These are phyloP conservation scores for Amaurobius ferox DNA, from an alignment of 2,888 invertebrate genomes.

Conservation along the genomic window DNA sequence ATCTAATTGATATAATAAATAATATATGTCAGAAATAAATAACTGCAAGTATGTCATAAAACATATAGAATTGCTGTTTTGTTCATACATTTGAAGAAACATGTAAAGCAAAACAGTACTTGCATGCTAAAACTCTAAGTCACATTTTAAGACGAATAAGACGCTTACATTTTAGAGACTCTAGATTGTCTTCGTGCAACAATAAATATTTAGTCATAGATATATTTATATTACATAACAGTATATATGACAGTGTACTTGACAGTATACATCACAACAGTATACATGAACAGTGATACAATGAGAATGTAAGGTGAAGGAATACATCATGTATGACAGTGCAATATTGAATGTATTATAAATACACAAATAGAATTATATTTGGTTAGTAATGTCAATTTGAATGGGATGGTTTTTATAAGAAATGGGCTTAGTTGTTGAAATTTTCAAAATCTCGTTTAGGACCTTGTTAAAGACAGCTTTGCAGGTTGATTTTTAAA, in stretches of 20 bases:
- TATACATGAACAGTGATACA: constrained; percentile 14
- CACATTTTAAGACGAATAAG: not conserved
- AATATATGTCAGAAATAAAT: not conserved
- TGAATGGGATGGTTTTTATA: too few relatives aligned
- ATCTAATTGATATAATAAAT: not conserved
- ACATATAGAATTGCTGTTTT: not conserved
- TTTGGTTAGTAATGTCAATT: too few relatives aligned
- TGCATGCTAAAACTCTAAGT: constrained; percentile 18
- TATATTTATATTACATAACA: not conserved
- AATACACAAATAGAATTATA: too few relatives aligned
- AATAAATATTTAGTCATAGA: constrained; percentile 22
- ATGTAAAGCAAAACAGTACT: not conserved
- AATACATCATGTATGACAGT: too few relatives aligned
- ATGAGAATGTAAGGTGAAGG: constrained; percentile 10
- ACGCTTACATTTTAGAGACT: constrained; percentile 48
- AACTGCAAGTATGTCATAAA: not conserved
- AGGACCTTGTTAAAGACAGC: too few relatives aligned
- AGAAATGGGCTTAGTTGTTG: too few relatives aligned
- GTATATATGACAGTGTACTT: constrained; percentile 8
- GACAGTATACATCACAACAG: not conserved
- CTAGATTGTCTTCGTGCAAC: constrained; percentile 70
- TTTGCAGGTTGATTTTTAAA: too few relatives aligned
- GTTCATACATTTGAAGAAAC: not conserved
- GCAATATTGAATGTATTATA: too few relatives aligned
- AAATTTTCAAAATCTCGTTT: too few relatives aligned